phyloP scores from a whole-genome alignment of 2,797 vertebrate genomes.

The Falco berigora region DNA sequence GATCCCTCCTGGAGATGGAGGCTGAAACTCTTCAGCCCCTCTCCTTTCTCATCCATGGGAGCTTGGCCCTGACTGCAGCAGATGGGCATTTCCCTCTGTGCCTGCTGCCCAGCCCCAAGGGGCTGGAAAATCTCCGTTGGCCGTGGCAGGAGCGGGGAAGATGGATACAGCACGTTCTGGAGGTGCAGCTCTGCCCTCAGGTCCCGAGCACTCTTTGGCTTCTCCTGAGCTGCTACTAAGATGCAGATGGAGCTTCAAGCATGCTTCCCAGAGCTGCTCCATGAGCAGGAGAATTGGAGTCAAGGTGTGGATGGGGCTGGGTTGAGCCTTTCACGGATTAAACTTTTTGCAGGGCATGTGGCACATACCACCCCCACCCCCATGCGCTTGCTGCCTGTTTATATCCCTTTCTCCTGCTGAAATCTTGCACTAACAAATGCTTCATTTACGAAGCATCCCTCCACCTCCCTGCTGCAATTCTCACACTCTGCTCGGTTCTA shows the following conservation, averaged over 20 bases:
- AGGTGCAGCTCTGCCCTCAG: neutral
- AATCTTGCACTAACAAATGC: neutral
- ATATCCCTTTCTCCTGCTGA: neutral
- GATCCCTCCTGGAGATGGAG: neutral
- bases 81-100: neutral
- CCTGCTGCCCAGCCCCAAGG: neutral
- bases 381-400: neutral
- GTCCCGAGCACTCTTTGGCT: rapidly evolving
- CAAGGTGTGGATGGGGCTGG: neutral
- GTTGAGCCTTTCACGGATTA: neutral
- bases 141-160: neutral
- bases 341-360: neutral
- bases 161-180: neutral
- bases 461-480: neutral
- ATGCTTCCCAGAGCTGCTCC: neutral
- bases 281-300: neutral
- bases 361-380: too few relatives aligned
- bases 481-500: neutral
- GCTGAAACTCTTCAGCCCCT: neutral
- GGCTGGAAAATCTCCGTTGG: neutral
- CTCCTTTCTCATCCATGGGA: neutral
- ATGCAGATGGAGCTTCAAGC: neutral
- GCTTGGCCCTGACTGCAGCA: neutral
- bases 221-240: neutral
- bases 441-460: neutral